phyloP scores from a whole-genome alignment of 2,888 invertebrate species.

The Campoplex nolae region DNA sequence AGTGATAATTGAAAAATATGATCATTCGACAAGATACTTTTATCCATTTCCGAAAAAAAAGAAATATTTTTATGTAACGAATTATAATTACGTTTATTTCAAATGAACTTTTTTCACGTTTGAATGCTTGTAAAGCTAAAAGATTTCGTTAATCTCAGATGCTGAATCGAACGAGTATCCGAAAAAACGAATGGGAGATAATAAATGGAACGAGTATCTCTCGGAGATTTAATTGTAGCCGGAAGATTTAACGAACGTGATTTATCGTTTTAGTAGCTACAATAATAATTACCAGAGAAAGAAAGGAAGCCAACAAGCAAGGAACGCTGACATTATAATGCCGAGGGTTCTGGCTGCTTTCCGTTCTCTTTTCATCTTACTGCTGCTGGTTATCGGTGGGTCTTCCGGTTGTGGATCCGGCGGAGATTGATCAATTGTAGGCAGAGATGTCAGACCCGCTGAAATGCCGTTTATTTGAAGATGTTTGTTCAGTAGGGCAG shows the following conservation, averaged over 20 bases:
- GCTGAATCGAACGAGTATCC: neutral
- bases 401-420: conserved; percentile 82
- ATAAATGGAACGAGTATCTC: neutral
- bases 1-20: no score
- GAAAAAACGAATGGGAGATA: neutral
- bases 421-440: conserved; percentile 83
- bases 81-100: no score
- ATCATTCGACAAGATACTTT: no score
- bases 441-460: conserved; percentile 86
- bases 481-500: conserved; percentile 94
- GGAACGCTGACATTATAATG: conserved; percentile 98
- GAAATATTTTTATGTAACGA: no score
- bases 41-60: no score
- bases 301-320: conserved; percentile 98
- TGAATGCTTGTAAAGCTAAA: neutral
- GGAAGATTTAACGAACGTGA: neutral
- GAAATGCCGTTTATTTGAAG: conserved; percentile 95
- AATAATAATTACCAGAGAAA: conserved; percentile 91
- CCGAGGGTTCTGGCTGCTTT: conserved; percentile 97
- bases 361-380: conserved; percentile 94
- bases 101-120: no score
- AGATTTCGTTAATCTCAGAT: neutral
- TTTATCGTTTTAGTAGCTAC: conserved; percentile 11
- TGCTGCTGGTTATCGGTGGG: conserved; percentile 90
- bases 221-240: neutral